Evolutionary conservation across 92 coral and sea anemone species (phyloP), one percentile per base, ranked within the genome.

Genomic region (Bergia puertoricense): DNA sequence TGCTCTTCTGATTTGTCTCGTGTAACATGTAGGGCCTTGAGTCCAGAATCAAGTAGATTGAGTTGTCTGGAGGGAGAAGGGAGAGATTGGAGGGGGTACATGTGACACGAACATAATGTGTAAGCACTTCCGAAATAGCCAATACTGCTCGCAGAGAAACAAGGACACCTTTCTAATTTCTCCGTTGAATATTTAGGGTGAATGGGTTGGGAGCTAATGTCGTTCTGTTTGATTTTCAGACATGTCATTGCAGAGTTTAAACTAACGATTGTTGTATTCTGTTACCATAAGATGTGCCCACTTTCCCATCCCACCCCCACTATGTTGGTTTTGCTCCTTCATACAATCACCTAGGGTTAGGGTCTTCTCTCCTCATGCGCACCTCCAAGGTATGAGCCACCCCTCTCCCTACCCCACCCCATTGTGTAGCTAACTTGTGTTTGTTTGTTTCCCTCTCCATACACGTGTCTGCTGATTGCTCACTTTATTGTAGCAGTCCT

Each of bases 401-500:
- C 59, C 59, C 59, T 18, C 2, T 15, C 65, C 78, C 48, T 8
- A 14, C 73, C 85, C 46, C 16, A 22, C 87, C 46, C 79, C 44
- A 38, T 45, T 71, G 14, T 69, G 44, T 37, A 9, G 51, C 71
- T 88, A 77, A 69, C 78, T 22, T 85, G 77, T 89, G 93, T 90
- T 89, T 88, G 85, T 89, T 84, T 88, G 80, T 86, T 76, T 88
- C 87, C 91, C 90, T 90, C 88, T 92, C 93, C 88, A 92, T 92
- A 88, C 93, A 88, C 88, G 78, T 90, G 92, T 88, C 94, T 94
- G 97, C 95, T 89, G 93, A 94, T 89, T 89, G 92, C 91, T 94
- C 95, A 86, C 91, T 94, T 94, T 94, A 80, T 92, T 94, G 90
- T 92, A 92, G 97, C 93, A 92, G 93, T 91, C 94, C 85, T 84